Evolutionary conservation across 2,113 vertebrate species (phyloP), one percentile per base, ranked within the genome.

Genomic region (Telmatochromis brachygnathus): DNA sequence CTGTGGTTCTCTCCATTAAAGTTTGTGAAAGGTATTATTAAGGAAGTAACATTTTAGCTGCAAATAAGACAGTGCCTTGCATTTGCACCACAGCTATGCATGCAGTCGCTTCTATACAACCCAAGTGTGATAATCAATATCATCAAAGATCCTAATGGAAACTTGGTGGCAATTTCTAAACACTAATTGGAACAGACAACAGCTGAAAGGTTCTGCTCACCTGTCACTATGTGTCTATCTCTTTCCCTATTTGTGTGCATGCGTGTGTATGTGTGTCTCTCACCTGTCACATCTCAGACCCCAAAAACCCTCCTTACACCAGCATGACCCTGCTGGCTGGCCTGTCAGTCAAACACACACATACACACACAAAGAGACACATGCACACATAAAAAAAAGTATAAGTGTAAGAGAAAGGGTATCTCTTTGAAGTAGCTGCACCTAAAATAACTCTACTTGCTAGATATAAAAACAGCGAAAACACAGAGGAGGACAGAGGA

Each of bases 301-400:
- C 92, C 95, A 93, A 77, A 97, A 99, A 73, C 98, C 98, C 93
- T 94, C 91, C 96, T 97, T 99, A 96, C 98, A 99, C 88, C 94
- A 94, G 91, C 99, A 99, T 84, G 96, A 98, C 86, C 99, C 99
- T 84, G 97, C 97, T 58, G 95, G 91, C 94, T 97, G 91, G 68
- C 93, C 99, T 99, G 95, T 93, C 95, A 92, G 85, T 95, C 92
- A 94, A 88, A 88, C 70, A 91, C 87, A 86, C 68, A 91, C 86
- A 84, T 7, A 84, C 4, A 82, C 14, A 82, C 45, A 89, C 12
- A 85, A 3, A 80, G n/a, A 88, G 26, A 77, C 13, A 88, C 33
- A 87, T 11, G 28, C 42, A 81, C 19, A 87, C 58, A 90, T 14
- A 73, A 37, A 56, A 70, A 70, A 55, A 75, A 90, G 62, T 15